Evolutionary conservation across 2,113 vertebrate species (phyloP).

Genomic region (Cromileptes altivelis): DNA sequence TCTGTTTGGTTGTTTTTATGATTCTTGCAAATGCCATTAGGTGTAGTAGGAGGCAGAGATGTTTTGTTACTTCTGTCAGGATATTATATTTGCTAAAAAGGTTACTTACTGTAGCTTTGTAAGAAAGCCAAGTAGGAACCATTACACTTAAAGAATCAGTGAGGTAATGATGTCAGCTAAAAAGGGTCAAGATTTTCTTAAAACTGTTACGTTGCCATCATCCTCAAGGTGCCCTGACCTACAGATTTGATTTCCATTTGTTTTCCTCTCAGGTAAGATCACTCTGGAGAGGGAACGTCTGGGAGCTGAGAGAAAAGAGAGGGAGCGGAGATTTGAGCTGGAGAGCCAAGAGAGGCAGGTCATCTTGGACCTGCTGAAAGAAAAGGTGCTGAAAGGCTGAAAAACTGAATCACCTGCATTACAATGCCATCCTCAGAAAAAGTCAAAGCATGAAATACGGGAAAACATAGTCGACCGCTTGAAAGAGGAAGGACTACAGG

Average conservation of each 20-base stretch:
- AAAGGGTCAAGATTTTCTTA: not conserved
- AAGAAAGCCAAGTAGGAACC: not conserved
- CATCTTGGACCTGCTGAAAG: slow-evolving; percentile 85
- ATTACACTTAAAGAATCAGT: not conserved
- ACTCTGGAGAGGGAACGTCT: slow-evolving; percentile 84
- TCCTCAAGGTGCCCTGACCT: not conserved
- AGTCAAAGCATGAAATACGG: not conserved
- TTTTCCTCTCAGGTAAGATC: slow-evolving; percentile 75
- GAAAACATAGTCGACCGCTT: not conserved
- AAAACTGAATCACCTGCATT: slow-evolving; percentile 5
- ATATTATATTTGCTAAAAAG: too few species aligned
- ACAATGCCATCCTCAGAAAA: not conserved
- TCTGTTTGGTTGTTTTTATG: too few species aligned
- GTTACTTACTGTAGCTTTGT: too few species aligned
- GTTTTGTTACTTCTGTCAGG: too few species aligned
- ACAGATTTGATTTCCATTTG: not conserved
- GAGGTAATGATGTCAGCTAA: not conserved
- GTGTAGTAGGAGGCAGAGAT: too few species aligned
- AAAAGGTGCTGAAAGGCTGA: slow-evolving; percentile 85
- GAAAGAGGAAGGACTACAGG: slow-evolving; percentile 7
- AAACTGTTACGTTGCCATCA: not conserved
- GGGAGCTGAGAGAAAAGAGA: slow-evolving; percentile 83
- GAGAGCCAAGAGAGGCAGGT: slow-evolving; percentile 88
- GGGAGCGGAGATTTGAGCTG: slow-evolving; percentile 84
- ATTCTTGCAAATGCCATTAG: too few species aligned